Base-by-base conservation (phyloP, 1,140 invertebrate genomes). In the Leptestheria dahalacensis region DNA sequence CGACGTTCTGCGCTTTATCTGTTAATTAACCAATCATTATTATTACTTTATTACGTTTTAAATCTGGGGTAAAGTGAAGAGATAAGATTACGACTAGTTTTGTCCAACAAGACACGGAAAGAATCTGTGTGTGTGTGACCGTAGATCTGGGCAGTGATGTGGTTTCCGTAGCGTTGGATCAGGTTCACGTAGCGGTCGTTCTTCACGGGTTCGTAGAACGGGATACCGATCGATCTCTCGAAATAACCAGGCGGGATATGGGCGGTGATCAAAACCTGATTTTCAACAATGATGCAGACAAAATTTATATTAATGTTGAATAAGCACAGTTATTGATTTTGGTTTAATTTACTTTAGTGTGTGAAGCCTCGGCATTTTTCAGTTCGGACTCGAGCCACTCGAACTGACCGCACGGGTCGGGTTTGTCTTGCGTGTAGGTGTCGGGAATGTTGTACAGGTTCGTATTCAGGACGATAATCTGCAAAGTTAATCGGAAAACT, bases 81-180 rank as follows among this genome's bases (percentile, higher is more conserved):
- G n/a, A n/a, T n/a, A n/a, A n/a, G n/a, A n/a, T n/a, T n/a, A 48
- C 50, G 48, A 59, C 57, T 4, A 1, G 25, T 56, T 29, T n/a
- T 56, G 18, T 56, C 53, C 15, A 28, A 10, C 18, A 90, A 82
- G 29, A 92, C 76, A 6, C 88, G 75, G 69, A 94, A 94, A 0
- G 88, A 86, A 70, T 94, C 91, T 12, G 85, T 88, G 72, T 95
- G 91, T 60, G 88, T 78, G 69, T 94, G 89, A 2, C 90, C 91
- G 66, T 91, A 94, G 73, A 94, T 91, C 72, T 94, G 91, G 26
- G 88, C 90, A 10, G 84, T 81, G 61, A 94, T 93, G 57, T 88
- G 85, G 57, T 79, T 73, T 11, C 84, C 78, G 68, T 85, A 85
- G 61, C 79, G 79, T 11, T 82, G 75, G 1, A 93, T 79, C 61